Base-by-base conservation (phyloP, 2,113 vertebrate genomes). In the Donacobius atricapilla region DNA sequence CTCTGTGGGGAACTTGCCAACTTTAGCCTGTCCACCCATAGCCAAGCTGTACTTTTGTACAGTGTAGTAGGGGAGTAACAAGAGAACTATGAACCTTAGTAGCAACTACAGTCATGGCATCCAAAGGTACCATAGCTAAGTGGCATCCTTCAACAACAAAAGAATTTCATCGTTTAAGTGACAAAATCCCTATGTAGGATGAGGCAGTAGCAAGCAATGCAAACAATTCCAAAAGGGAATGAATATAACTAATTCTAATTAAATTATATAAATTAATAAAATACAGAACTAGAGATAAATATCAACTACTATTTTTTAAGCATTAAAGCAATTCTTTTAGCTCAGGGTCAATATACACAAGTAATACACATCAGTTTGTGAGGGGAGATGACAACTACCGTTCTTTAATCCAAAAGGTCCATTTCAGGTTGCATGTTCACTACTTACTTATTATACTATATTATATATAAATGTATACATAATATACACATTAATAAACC, bases 381-480 rank as follows among this genome's bases (percentile, higher is more conserved):
- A 45, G 65, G 40, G 15, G 50, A 87, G 11, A 70, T 33, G 28
- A 76, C 18, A 78, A 33, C n/a, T 47, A 65, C 24, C 9, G 9
- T 45, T 68, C 25, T 50, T 66, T 63, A 13, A 57, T 9, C 24
- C 35, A 66, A 71, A 57, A 48, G 7, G 9, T 31, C 33, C 13
- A 13, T 18, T 90, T 66, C 0, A 0, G 11, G 9, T 70, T 57
- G 4, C 7, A 4, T 19, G 11, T 40, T 79, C 45, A 22, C 24
- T 50, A 71, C 51, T 53, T 58, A 75, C n/a, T 13, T 39, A 10
- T 31, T 9, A 27, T 39, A 9, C 27, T 9, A 23, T 6, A 53
- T 19, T 44, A 28, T 15, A n/a, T 6, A 78, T n/a, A 21, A 33
- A 40, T 78, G 13, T 28, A n/a, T 28, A 19, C n/a, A 30, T 45